These are phyloP conservation scores for Lasius platythorax DNA, from an alignment of 2,888 invertebrate species.

Conservation along the genomic window DNA sequence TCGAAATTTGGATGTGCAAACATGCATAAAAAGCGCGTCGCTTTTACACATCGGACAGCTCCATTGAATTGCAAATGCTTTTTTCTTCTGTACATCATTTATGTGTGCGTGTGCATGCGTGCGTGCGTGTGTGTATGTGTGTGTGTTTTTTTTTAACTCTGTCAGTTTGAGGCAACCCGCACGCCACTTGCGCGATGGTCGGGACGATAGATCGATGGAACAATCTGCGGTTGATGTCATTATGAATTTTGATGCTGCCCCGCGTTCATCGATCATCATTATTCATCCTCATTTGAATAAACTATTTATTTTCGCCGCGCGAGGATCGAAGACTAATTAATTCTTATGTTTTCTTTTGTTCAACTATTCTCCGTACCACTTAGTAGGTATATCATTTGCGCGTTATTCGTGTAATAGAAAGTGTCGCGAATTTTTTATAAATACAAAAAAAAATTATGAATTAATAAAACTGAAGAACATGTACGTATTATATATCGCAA, in stretches of 20 bases:
- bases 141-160: slow-evolving; percentile 5
- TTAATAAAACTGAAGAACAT: neutral
- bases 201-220: slow-evolving; percentile 26
- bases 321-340: slow-evolving; percentile 4
- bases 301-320: slow-evolving; percentile 14
- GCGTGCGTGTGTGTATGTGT: neutral
- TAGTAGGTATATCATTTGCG: neutral
- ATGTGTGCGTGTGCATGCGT: neutral
- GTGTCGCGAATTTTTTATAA: neutral
- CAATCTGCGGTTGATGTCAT: slow-evolving; percentile 15
- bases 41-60: slow-evolving; percentile 27
- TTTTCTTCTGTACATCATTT: neutral
- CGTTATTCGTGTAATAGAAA: neutral
- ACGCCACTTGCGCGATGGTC: neutral
- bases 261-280: slow-evolving; percentile 30
- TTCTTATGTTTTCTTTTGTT: neutral
- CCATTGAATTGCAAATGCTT: slow-evolving; percentile 55
- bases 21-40: slow-evolving; percentile 38
- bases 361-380: neutral
- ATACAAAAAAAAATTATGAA: neutral
- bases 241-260: slow-evolving; percentile 30
- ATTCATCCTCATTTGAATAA: slow-evolving; percentile 32
- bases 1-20: slow-evolving; percentile 27
- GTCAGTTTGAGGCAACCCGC: slow-evolving; percentile 16
- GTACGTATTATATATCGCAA: neutral